Evolutionary conservation across 2,797 vertebrate species (phyloP).

Genomic region (Chelmon rostratus): DNA sequence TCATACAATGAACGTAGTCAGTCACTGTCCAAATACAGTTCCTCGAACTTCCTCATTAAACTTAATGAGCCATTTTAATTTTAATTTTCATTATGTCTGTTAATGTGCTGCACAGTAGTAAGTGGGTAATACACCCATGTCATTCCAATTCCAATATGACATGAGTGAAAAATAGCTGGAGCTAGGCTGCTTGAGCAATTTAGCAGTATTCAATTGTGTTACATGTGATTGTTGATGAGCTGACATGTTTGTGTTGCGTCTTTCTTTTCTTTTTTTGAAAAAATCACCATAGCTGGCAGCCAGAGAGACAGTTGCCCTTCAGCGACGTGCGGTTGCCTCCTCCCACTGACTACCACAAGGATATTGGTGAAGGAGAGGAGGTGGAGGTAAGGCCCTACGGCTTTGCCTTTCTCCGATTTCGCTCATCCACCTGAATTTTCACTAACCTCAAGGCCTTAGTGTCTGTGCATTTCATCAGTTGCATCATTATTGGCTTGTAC

Average conservation of each 20-base stretch:
- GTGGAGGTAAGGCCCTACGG: slow-evolving; percentile 88
- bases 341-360: slow-evolving; percentile 90
- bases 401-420: not conserved
- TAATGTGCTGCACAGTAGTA: not conserved
- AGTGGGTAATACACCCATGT: not conserved
- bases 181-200: not conserved
- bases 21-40: slow-evolving; percentile 14
- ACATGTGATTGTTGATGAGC: slow-evolving; percentile 14
- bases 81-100: slow-evolving; percentile 33
- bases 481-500: not conserved
- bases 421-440: not conserved
- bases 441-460: not conserved
- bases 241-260: slow-evolving; percentile 33
- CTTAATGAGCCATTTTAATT: slow-evolving; percentile 34
- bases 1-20: slow-evolving; percentile 16
- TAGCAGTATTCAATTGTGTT: not conserved
- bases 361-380: slow-evolving; percentile 94
- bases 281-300: slow-evolving; percentile 91
- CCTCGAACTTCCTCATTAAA: slow-evolving; percentile 35
- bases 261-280: slow-evolving; percentile 12
- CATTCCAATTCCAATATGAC: not conserved
- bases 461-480: not conserved
- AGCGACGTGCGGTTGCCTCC: slow-evolving; percentile 93
- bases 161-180: not conserved
- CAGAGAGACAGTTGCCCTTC: slow-evolving; percentile 94